Evolutionary conservation across 2,888 invertebrate species (phyloP), one percentile per base, ranked within the genome.

Genomic region (Mongoloraphidia duomilia): DNA sequence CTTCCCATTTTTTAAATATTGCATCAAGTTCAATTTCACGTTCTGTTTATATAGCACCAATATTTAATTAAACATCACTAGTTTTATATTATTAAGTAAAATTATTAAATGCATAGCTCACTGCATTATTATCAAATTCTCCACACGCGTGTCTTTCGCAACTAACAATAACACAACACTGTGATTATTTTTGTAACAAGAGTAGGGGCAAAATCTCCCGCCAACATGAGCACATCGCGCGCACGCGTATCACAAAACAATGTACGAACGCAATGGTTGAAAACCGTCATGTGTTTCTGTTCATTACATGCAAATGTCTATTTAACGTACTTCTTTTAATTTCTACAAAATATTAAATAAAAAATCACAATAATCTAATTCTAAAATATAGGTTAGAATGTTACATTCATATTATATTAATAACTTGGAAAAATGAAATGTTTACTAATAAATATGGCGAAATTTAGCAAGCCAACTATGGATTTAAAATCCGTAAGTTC

Each of bases 401-500:
- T 39, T 11, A 8, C 10, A 14, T 39, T 39, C 12, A 39, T 13
- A 38, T n/a, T 13, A n/a, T n/a, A n/a, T n/a, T n/a, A n/a, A n/a
- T n/a, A 38, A n/a, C 39, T 14, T 9, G 4, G 12, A 39, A 39
- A 9, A 14, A 17, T 39, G 13, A 39, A 39, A 38, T 14, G 13
- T 38, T 39, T 39, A 17, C 2, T 17, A 9, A 5, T n/a, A 11
- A 17, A 12, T 9, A 10, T 11, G 11, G 40, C 40, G 3, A 41
- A 41, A n/a, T 41, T 50, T 46, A 44, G 45, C 34, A 64, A 62
- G 56, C 63, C 64, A 12, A 42, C 61, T 39, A 60, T 80, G 42
- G 76, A 63, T 60, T 68, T 82, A 42, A 80, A 80, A 63, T 79
- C 80, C 73, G 80, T 80, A 61, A 55, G 40, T 34, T 52, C 44